These are phyloP conservation scores for Intellagama lesueurii DNA, from an alignment of 2,797 vertebrate genomes.

Conservation along the genomic window DNA sequence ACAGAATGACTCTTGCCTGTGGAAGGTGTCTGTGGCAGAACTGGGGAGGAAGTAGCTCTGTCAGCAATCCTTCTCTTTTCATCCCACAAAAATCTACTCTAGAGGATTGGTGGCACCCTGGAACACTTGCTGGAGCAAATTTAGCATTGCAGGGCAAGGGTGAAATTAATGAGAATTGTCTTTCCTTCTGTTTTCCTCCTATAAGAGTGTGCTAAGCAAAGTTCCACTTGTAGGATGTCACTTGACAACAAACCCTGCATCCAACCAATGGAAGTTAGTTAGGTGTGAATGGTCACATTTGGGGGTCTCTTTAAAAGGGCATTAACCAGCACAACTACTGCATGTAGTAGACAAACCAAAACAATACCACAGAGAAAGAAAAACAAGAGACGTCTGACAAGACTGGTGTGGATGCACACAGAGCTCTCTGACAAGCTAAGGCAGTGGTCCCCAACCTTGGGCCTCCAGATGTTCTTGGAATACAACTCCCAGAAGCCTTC, in stretches of 20 bases:
- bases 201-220: neutral
- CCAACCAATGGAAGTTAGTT: neutral
- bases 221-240: neutral
- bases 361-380: no score
- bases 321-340: conserved; percentile 18
- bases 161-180: neutral
- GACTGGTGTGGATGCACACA: no score
- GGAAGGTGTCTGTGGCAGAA: neutral
- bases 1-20: neutral
- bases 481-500: no score
- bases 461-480: no score
- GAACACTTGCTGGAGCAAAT: neutral
- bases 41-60: neutral
- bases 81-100: neutral
- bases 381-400: no score
- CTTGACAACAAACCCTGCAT: neutral
- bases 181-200: neutral
- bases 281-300: neutral
- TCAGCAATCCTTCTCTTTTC: neutral
- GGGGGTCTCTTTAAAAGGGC: neutral
- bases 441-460: no score
- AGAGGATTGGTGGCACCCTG: neutral
- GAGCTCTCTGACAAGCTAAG: no score
- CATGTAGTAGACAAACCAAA: no score
- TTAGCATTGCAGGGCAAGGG: neutral